Base-by-base conservation (phyloP, 2,797 vertebrate genomes). In the Syngnathus acus region DNA sequence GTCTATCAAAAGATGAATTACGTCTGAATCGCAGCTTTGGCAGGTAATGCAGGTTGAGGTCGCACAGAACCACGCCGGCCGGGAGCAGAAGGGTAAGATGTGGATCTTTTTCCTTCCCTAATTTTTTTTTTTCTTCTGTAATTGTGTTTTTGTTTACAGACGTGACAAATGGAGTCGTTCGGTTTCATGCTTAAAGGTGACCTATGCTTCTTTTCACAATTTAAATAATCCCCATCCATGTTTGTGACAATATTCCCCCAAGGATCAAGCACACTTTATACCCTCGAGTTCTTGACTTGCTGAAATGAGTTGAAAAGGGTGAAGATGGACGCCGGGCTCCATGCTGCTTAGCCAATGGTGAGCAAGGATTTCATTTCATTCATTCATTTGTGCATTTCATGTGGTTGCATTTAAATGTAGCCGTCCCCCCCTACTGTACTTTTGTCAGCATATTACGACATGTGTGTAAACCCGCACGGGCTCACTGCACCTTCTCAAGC, bases 121-220 rank as follows among this genome's bases (percentile, higher is more conserved):
- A 11, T 17, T 19, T 23, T 40, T 26, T 16, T 4, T 62, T 21
- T 23, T 40, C 8, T 11, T 4, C 40, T 21, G 6, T 9, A 37
- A 1, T 16, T 42, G 40, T 42, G 4, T 43, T 62, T 62, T 21
- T 66, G 65, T 79, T 81, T 80, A 74, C 78, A 71, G 68, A 70
- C 64, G 63, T 82, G 79, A 85, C 76, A 77, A 84, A 85, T 83
- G 72, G 72, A 70, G 63, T 77, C 74, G 32, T 73, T 62, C 61
- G 47, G 38, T 70, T 71, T 73, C 54, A 54, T 16, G 76, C 78
- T 79, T 50, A 50, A 65, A 73, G 81, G 14, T 37, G 6, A 17
- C 13, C 7, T 9, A 16, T 4, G 32, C 26, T 57, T 16, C 0
- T 16, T 8, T 38, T 17, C 14, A 37, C 13, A 57, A 57, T 57